Conservation (phyloP, 1,140 invertebrate genomes). For the Saxidomus purpurata region DNA sequence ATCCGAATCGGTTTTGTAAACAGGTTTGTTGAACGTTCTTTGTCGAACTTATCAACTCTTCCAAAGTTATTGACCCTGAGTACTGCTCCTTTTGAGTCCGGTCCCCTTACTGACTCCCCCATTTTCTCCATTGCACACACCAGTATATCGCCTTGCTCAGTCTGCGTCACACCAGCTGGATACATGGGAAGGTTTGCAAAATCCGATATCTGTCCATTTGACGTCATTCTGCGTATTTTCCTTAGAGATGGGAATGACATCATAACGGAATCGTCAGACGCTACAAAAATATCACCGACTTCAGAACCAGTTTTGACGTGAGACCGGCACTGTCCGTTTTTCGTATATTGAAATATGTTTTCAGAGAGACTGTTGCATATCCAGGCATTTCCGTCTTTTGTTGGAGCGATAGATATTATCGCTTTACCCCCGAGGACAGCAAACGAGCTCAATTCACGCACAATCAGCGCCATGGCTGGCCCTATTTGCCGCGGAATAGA, state of each 20-base stretch:
- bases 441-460: conserved; percentile 61
- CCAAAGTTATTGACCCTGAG: conserved; percentile 57
- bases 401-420: conserved; percentile 61
- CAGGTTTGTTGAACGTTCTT: conserved; percentile 30
- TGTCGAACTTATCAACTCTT: conserved; percentile 59
- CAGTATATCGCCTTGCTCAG: conserved; percentile 44
- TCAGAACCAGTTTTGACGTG: conserved; percentile 56
- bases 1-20: conserved; percentile 58
- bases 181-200: conserved; percentile 62
- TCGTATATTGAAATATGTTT: conserved; percentile 57
- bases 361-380: conserved; percentile 66
- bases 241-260: conserved; percentile 60
- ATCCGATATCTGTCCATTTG: conserved; percentile 58
- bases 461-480: conserved; percentile 59
- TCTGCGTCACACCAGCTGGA: conserved; percentile 50
- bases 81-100: conserved; percentile 61
- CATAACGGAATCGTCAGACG: conserved; percentile 57
- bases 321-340: conserved; percentile 55
- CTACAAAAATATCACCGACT: conserved; percentile 58
- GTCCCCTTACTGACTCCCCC: conserved; percentile 41
- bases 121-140: conserved; percentile 65
- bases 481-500: conserved; percentile 56
- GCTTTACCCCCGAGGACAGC: conserved; percentile 57
- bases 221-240: conserved; percentile 51
- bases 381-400: conserved; percentile 66